These are phyloP conservation scores for Drosophila setosimentum DNA, from an alignment of 2,888 invertebrate genomes.

Conservation along the genomic window DNA sequence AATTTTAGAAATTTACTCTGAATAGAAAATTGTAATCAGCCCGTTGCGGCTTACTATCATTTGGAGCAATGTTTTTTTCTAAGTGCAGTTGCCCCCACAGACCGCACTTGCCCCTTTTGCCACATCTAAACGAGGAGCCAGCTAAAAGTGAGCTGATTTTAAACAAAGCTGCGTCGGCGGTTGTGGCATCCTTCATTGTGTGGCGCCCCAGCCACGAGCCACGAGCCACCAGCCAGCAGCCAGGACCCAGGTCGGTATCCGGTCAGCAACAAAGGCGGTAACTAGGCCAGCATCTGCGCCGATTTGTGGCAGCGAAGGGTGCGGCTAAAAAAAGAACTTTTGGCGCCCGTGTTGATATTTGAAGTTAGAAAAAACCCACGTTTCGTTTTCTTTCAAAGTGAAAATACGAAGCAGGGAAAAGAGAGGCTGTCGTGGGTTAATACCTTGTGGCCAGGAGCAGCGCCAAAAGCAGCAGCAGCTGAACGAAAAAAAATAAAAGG, in stretches of 20 bases:
- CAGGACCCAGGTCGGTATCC: slow-evolving; percentile 51
- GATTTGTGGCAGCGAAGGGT: slow-evolving; percentile 41
- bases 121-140: slow-evolving; percentile 38
- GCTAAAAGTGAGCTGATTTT: slow-evolving; percentile 76
- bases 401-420: slow-evolving; percentile 1
- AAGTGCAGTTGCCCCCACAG: not conserved
- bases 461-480: slow-evolving; percentile 7
- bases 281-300: slow-evolving; percentile 75
- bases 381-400: slow-evolving; percentile 64
- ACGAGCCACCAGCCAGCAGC: not conserved
- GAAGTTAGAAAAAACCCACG: slow-evolving; percentile 24
- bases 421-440: slow-evolving; percentile 29
- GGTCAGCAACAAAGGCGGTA: slow-evolving; percentile 69
- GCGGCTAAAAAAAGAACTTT: slow-evolving; percentile 35
- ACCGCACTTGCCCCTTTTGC: slow-evolving; percentile 42
- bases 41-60: not conserved
- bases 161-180: slow-evolving; percentile 62
- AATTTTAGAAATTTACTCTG: not conserved
- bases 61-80: not conserved
- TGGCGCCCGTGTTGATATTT: slow-evolving; percentile 68
- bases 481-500: slow-evolving; percentile 11
- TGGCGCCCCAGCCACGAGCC: slow-evolving; percentile 16
- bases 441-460: slow-evolving; percentile 22
- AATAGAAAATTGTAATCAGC: not conserved
- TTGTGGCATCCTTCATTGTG: slow-evolving; percentile 67